phyloP scores from a whole-genome alignment of 2,797 vertebrate genomes.

The Hipposideros larvatus region DNA sequence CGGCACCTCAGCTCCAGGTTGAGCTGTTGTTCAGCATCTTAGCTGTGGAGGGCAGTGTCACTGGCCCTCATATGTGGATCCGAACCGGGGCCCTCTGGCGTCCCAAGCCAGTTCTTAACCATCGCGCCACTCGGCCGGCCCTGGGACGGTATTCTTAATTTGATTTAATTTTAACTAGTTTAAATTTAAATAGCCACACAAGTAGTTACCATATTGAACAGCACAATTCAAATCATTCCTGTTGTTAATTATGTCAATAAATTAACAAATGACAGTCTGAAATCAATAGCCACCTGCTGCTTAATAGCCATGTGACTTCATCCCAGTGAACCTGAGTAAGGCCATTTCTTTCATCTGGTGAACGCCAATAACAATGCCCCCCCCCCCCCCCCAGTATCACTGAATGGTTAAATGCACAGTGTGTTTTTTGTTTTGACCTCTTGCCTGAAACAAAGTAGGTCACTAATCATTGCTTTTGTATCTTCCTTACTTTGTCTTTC shows the following conservation, averaged over 20 bases:
- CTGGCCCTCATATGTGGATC: no score
- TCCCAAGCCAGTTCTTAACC: no score
- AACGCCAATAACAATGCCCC: neutral
- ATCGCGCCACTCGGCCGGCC: no score
- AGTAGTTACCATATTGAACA: neutral
- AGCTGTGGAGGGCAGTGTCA: no score
- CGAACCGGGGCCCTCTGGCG: no score
- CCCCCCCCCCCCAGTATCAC: neutral
- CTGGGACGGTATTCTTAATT: neutral
- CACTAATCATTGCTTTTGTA: neutral
- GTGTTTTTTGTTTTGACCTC: neutral
- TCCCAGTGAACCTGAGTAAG: neutral
- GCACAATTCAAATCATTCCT: neutral
- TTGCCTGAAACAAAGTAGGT: neutral
- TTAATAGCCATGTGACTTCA: neutral
- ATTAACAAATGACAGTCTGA: neutral
- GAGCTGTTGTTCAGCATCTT: no score
- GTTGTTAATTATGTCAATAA: neutral
- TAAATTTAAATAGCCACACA: neutral
- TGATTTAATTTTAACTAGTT: conserved; percentile 19
- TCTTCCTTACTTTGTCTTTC: neutral
- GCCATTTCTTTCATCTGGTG: neutral
- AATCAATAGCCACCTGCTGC: neutral
- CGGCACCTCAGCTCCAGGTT: no score
- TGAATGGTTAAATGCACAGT: neutral